Evolutionary conservation across 2,888 invertebrate genomes (phyloP), one percentile per base, ranked within the genome.

Genomic region (Polydrusus tereticollis): DNA sequence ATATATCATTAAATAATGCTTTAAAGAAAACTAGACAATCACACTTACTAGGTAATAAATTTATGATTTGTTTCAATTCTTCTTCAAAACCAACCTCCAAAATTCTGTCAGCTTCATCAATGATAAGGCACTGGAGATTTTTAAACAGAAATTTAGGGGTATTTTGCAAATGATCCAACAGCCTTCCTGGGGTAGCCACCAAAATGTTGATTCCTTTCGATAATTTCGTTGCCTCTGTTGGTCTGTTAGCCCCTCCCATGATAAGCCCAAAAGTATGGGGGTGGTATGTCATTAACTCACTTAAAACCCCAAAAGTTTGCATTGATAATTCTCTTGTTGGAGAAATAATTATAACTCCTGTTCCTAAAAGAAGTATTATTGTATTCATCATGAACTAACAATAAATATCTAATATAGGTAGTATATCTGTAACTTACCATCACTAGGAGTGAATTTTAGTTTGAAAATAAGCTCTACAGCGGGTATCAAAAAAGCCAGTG

Each of bases 71-170:
- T 79, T 96, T 97, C 82, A 99, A 90, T 85, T 99, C 99, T 83
- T 98, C 96, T 86, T 99, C 98, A 85, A 99, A 99, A 59, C 99
- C 99, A 83, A 98, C 94, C 83, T 98, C 98, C 69, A 99, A 87
- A 84, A 99, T 97, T 79, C 98, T 89, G 87, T 99, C 99, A 20
- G 98, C 98, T 86, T 99, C 99, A 85, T 99, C 99, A 83, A 99
- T 97, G 23, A 99, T 89, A 36, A 99, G 87, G 85, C 97, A 97
- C 82, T 97, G 95, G 14, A 98, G 87, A 85, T 98, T 98, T 86
- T 97, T 97, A 82, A 91, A 97, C 73, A 97, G 86, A 82, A 99
- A 99, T 79, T 95, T 94, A 0, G 94, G 91, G 0, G 98, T 87
- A 73, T 87, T 96, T 87, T 97, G 93, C 75, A 99, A 87, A 85